These are phyloP conservation scores for Andrena fulva DNA, from an alignment of 2,888 invertebrate genomes.

Conservation along the genomic window DNA sequence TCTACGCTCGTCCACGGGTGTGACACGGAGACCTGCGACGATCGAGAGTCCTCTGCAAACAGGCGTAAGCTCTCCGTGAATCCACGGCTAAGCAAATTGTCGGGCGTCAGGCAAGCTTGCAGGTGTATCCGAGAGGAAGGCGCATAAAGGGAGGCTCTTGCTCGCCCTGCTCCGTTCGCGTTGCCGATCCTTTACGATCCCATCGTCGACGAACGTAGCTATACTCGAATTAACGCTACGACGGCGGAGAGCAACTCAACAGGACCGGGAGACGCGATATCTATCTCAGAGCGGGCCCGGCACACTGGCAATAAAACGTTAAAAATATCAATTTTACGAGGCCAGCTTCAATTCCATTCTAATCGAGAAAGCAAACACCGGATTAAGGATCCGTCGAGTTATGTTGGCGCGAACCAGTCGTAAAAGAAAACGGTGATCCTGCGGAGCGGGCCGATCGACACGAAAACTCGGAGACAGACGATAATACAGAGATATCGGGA, in stretches of 20 bases:
- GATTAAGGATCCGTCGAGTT: slow-evolving; percentile 68
- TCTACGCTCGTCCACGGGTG: slow-evolving; percentile 37
- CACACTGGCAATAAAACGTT: slow-evolving; percentile 49
- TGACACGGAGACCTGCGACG: slow-evolving; percentile 59
- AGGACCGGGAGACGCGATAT: background rate
- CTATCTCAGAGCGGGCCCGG: background rate
- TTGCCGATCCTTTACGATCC: slow-evolving; percentile 21
- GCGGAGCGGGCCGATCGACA: slow-evolving; percentile 77
- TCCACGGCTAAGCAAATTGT: slow-evolving; percentile 72
- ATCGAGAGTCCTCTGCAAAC: slow-evolving; percentile 71
- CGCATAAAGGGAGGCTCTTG: background rate
- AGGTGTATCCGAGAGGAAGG: slow-evolving; percentile 56
- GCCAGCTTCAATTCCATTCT: slow-evolving; percentile 66
- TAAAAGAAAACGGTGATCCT: slow-evolving; percentile 81
- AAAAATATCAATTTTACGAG: slow-evolving; percentile 66
- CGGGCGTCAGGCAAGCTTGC: slow-evolving; percentile 46
- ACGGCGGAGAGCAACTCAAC: background rate
- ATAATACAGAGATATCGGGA: slow-evolving; percentile 39
- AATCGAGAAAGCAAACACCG: slow-evolving; percentile 73
- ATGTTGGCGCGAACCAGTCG: slow-evolving; percentile 67
- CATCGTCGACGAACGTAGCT: background rate
- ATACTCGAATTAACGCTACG: background rate
- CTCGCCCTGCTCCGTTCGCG: background rate
- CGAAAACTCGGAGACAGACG: slow-evolving; percentile 68
- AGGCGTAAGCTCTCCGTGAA: slow-evolving; percentile 60